Conservation (phyloP, 2,797 vertebrate genomes). For the Sylvilagus floridanus region DNA sequence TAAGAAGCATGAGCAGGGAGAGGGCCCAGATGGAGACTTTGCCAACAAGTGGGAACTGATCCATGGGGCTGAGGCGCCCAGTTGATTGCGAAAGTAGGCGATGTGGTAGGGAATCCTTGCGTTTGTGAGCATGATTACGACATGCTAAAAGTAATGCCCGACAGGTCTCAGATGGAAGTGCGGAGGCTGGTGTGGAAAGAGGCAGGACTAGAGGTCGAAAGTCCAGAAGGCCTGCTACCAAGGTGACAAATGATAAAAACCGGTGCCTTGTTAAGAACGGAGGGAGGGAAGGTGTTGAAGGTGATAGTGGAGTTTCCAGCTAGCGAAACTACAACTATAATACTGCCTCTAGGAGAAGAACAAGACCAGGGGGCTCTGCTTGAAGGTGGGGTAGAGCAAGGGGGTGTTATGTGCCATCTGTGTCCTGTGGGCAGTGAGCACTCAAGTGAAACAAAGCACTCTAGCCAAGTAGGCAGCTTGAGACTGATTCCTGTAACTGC, state of each 20-base stretch:
- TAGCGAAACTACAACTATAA: not conserved
- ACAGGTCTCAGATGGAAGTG: not conserved
- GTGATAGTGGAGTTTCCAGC: not conserved
- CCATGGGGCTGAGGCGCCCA: not conserved
- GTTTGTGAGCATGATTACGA: not conserved
- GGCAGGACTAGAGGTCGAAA: not conserved
- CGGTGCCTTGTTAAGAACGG: not conserved
- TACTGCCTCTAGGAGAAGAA: not conserved
- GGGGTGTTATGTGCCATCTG: not conserved
- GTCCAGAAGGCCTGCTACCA: not conserved
- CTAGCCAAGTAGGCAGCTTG: not conserved
- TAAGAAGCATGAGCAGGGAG: not conserved
- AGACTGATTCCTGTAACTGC: not conserved
- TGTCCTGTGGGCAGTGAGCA: not conserved
- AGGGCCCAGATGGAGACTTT: not conserved
- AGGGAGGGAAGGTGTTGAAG: not conserved
- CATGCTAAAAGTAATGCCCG: not conserved
- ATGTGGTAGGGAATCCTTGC: not conserved
- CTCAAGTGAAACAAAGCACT: constrained; percentile 13
- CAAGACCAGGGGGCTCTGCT: not conserved
- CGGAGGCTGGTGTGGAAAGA: not conserved
- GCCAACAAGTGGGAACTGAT: not conserved
- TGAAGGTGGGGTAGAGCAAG: not conserved
- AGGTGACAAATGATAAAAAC: constrained; percentile 24
- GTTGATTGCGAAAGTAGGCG: not conserved